A percentile compares a stretch with the other conserved stretches of the same genome.
Conservation (phyloP, 2,888 invertebrate species). For the Orchestes rusci region DNA sequence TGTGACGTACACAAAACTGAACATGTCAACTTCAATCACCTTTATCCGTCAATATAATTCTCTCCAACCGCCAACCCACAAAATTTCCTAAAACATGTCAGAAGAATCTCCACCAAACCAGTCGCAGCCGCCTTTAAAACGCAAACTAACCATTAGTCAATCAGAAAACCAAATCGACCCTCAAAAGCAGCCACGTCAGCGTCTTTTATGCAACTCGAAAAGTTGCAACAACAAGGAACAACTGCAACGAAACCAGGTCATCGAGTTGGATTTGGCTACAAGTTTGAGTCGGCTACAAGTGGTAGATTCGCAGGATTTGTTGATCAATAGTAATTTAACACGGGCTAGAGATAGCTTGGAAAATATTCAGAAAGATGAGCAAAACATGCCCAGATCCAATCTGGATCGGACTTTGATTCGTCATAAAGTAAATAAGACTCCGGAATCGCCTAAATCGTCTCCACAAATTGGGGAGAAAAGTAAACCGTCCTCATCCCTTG, state of each 20-base stretch:
- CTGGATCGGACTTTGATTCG: constrained; percentile 11
- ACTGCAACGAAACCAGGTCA: constrained; percentile 19
- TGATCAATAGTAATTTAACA: constrained; percentile 25
- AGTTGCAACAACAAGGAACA: constrained; percentile 9
- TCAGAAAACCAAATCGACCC: constrained; percentile 30
- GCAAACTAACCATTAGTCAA: constrained; percentile 28
- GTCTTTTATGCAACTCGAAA: constrained; percentile 28
- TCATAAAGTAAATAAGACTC: constrained; percentile 20
- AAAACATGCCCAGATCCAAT: constrained; percentile 23
- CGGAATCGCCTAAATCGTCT: constrained; percentile 29
- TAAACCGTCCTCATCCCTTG: constrained; percentile 27
- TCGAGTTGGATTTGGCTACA: constrained; percentile 25
- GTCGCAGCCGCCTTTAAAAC: constrained; percentile 11
- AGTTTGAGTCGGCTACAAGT: constrained; percentile 21
- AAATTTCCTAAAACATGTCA: background rate
- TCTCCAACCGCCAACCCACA: no score
- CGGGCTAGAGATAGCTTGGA: constrained; percentile 38
- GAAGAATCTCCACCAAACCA: background rate
- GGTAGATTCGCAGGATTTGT: constrained; percentile 13
- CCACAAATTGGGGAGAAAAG: constrained; percentile 25
- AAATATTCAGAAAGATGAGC: constrained; percentile 33
- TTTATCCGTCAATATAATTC: no score
- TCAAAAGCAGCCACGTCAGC: constrained; percentile 3
- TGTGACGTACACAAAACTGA: no score
- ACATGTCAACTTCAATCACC: no score